Conservation (phyloP, 2,113 vertebrate genomes). For the Spermophilus dauricus region DNA sequence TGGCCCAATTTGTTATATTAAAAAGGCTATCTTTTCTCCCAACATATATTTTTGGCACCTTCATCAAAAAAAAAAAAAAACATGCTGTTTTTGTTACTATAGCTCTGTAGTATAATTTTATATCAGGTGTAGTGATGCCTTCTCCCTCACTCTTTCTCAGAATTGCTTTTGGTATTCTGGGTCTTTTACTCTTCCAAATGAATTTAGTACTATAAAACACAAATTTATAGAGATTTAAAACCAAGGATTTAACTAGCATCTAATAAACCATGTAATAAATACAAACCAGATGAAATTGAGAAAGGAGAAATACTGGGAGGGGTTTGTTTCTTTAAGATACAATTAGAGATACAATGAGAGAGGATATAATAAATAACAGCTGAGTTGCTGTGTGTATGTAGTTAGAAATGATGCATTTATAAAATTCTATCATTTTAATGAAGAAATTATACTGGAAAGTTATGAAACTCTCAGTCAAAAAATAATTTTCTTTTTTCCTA, state of each 20-base stretch:
- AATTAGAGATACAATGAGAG: neutral
- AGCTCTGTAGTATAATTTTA: no score
- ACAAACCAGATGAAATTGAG: neutral
- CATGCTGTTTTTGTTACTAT: no score
- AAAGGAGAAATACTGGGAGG: neutral
- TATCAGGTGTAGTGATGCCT: no score
- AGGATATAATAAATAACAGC: neutral
- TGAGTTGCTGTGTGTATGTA: neutral
- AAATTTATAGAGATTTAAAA: neutral
- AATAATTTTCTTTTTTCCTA: slow-evolving; percentile 81
- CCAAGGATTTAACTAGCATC: neutral
- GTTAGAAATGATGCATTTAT: neutral
- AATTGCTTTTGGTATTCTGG: no score
- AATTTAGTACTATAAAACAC: neutral
- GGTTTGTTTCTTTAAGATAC: neutral
- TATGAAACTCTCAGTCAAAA: neutral
- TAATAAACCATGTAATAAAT: neutral
- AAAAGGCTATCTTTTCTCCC: no score
- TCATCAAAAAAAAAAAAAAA: no score
- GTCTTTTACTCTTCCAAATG: no score
- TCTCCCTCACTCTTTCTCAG: no score
- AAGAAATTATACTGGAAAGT: neutral
- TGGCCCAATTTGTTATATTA: no score
- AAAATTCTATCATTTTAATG: neutral
- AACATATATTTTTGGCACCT: no score